Percentiles rank a stretch among this genome's conserved stretches.
These are phyloP conservation scores for Turritopsis dohrnii DNA, from an alignment of 30 jellyfish, hydroid and myxozoan species.

Conservation along the genomic window DNA sequence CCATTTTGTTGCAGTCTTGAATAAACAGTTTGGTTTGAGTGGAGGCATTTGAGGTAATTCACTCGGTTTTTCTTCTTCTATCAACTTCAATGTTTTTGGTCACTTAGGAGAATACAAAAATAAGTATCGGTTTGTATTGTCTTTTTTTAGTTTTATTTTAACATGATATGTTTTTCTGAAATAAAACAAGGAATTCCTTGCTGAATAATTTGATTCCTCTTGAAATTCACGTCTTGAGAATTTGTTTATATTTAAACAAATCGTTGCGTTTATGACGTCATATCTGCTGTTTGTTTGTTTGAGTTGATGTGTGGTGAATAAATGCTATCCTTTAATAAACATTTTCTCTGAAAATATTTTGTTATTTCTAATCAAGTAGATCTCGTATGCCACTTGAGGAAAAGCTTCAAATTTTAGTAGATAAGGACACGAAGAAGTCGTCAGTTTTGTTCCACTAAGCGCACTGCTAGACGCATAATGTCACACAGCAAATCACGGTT, in stretches of 20 bases:
- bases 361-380: neutral
- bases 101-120: too few relatives aligned
- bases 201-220: neutral
- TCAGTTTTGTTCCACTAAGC: neutral
- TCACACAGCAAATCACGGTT: neutral
- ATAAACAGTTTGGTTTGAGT: neutral
- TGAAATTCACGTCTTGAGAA: neutral
- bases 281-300: neutral
- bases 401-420: neutral
- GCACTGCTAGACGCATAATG: neutral
- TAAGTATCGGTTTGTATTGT: too few relatives aligned
- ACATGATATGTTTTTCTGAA: too few relatives aligned
- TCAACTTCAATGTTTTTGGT: neutral
- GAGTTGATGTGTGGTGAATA: neutral
- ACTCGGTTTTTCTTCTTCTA: neutral
- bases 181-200: neutral
- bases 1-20: neutral
- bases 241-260: neutral
- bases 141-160: too few relatives aligned
- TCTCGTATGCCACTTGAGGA: neutral
- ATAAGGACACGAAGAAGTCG: neutral
- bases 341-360: neutral
- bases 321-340: neutral
- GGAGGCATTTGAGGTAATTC: neutral
- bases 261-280: neutral